phyloP scores from a whole-genome alignment of 1,140 invertebrate genomes.

The Hermetia illucens region DNA sequence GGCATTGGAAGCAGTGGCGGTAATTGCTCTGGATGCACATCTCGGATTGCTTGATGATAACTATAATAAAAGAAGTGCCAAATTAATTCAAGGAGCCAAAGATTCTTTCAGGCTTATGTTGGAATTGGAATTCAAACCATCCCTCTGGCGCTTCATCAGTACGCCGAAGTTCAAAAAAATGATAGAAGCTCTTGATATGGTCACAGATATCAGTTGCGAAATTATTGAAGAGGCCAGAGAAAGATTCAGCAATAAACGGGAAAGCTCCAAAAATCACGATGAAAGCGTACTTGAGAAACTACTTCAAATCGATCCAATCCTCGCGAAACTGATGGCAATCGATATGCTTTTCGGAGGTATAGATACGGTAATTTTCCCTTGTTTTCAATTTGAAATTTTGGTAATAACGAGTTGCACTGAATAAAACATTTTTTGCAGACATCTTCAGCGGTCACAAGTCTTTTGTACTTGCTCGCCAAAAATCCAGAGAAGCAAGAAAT shows the following conservation, averaged over 20 bases:
- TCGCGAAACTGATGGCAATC: conserved; percentile 42
- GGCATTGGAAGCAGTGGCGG: too few species aligned
- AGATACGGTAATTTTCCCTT: conserved; percentile 44
- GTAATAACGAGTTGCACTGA: background rate
- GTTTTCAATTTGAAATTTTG: background rate
- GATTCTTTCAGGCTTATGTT: conserved; percentile 41
- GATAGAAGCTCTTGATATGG: conserved; percentile 27
- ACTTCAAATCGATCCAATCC: conserved; percentile 37
- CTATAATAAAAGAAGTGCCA: too few species aligned
- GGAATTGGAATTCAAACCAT: conserved; percentile 40
- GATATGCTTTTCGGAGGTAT: conserved; percentile 57
- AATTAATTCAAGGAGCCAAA: conserved; percentile 37
- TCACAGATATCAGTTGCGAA: background rate
- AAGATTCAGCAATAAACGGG: conserved; percentile 15
- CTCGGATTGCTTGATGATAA: too few species aligned
- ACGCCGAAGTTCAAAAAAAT: conserved; percentile 38
- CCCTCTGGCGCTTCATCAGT: conserved; percentile 38
- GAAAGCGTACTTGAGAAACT: conserved; percentile 38
- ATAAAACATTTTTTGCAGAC: conserved; percentile 10
- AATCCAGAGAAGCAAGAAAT: conserved; percentile 48
- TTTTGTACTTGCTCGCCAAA: conserved; percentile 17
- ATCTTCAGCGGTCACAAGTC: background rate
- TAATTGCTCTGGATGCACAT: too few species aligned
- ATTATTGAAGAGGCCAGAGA: background rate
- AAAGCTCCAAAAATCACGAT: conserved; percentile 13